Conservation (phyloP, 2,113 vertebrate genomes). For the Galeopterus variegatus region DNA sequence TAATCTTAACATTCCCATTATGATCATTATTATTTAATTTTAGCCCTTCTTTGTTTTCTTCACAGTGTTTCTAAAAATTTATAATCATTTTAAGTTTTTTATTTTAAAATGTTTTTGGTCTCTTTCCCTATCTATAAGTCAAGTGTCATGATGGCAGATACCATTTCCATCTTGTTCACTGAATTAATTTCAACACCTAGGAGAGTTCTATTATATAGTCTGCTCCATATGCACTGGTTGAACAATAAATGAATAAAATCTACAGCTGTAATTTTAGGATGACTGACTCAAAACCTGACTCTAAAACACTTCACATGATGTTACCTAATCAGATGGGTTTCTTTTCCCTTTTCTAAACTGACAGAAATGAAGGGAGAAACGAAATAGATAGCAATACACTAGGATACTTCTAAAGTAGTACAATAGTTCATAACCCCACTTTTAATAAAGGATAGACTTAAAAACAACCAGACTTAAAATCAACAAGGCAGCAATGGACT, state of each 20-base stretch:
- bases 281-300: constrained; percentile 16
- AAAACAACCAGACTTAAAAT: neutral
- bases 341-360: neutral
- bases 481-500: neutral
- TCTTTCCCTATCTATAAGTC: constrained; percentile 11
- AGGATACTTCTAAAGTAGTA: neutral
- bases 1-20: neutral
- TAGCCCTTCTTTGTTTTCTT: neutral
- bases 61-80: constrained; percentile 4
- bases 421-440: neutral
- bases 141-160: neutral
- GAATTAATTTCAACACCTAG: neutral
- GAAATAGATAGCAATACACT: neutral
- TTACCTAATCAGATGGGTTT: neutral
- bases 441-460: neutral
- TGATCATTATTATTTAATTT: neutral
- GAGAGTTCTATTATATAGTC: neutral
- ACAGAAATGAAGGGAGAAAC: neutral
- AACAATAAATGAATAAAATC: neutral
- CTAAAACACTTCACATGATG: neutral
- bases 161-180: neutral
- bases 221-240: neutral
- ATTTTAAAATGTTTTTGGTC: neutral
- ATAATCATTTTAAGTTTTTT: neutral
- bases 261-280: neutral